Percentiles rank a stretch among this genome's conserved stretches.
Evolutionary conservation across 2,113 vertebrate genomes (phyloP).

Genomic region (Oceanodroma tethys): DNA sequence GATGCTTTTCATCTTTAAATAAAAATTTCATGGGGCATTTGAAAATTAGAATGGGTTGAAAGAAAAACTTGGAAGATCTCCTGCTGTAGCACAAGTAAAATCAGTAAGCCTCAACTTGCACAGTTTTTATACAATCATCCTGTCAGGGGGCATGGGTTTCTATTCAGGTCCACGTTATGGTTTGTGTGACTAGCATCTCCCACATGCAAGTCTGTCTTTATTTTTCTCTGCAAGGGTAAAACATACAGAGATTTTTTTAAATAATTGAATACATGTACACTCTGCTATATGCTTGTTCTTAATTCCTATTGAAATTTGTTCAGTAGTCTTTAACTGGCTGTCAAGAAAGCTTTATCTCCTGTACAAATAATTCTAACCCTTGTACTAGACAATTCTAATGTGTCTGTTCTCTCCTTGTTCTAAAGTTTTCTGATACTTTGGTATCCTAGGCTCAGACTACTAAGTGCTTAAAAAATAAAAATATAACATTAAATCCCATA

Average conservation of each 20-base stretch:
- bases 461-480: background rate
- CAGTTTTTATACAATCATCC: background rate
- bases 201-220: background rate
- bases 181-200: background rate
- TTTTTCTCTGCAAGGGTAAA: background rate
- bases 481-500: background rate
- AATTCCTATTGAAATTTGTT: constrained; percentile 6
- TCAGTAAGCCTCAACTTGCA: background rate
- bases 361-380: background rate
- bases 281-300: background rate
- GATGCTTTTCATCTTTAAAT: background rate
- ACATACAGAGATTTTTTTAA: background rate
- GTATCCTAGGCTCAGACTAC: background rate
- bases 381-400: background rate
- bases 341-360: constrained; percentile 10
- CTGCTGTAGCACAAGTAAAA: background rate
- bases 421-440: background rate
- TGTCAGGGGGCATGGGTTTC: background rate
- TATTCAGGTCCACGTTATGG: background rate
- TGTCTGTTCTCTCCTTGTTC: background rate
- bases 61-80: background rate
- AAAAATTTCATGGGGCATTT: background rate
- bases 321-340: background rate
- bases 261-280: background rate
- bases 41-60: background rate